Evolutionary conservation across 1,140 invertebrate species (phyloP).

Genomic region (Drosophila saltans): DNA sequence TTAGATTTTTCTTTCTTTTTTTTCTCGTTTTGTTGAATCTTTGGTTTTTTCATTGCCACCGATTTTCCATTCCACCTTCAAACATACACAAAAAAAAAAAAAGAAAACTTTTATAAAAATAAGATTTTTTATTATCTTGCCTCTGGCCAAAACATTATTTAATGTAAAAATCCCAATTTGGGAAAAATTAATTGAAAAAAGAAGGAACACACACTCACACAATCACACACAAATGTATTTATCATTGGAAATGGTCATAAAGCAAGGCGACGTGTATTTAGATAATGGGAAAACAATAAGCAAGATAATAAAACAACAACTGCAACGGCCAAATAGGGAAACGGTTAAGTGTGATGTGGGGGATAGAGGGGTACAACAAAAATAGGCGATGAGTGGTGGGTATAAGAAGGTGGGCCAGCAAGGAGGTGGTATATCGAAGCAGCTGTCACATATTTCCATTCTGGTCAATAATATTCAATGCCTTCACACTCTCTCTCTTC

Average conservation of each 20-base stretch:
- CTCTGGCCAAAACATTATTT: constrained; percentile 28
- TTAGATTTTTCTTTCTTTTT: constrained; percentile 44
- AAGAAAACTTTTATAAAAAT: constrained; percentile 49
- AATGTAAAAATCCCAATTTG: constrained; percentile 37
- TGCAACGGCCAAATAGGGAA: constrained; percentile 13
- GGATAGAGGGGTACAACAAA: background rate
- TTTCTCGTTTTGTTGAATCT: constrained; percentile 15
- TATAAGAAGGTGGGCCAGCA: constrained; percentile 4
- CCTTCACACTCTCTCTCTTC: constrained; percentile 19
- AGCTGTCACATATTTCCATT: constrained; percentile 59
- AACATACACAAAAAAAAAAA: constrained; percentile 26
- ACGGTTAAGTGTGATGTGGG: background rate
- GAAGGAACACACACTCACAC: constrained; percentile 2
- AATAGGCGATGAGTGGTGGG: constrained; percentile 8
- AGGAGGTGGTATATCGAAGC: constrained; percentile 14
- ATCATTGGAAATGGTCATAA: constrained; percentile 56
- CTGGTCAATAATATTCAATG: constrained; percentile 75
- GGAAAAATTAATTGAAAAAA: constrained; percentile 37
- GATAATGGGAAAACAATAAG: constrained; percentile 64
- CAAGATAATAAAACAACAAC: constrained; percentile 48
- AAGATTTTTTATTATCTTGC: constrained; percentile 63
- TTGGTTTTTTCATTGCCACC: constrained; percentile 18
- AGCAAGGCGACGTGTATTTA: constrained; percentile 68
- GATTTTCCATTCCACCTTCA: constrained; percentile 17
- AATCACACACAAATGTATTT: constrained; percentile 5